These are phyloP conservation scores for Sarcophaga bullata DNA, from an alignment of 1,140 invertebrate species.

Conservation along the genomic window DNA sequence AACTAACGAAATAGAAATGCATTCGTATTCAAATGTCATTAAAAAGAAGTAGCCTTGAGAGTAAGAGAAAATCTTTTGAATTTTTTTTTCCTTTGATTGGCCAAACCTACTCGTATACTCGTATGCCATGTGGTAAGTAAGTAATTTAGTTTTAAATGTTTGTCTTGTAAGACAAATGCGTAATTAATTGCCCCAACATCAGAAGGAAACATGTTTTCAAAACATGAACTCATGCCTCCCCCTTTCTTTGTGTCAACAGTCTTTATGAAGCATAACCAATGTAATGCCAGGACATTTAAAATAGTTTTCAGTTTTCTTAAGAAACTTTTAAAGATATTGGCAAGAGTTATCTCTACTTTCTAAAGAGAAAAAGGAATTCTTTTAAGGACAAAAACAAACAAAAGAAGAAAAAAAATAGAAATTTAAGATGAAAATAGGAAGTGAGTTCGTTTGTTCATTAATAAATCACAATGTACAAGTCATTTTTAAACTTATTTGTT, in stretches of 20 bases:
- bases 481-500: too few species aligned
- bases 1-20: too few species aligned
- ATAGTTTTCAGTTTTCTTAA: slow-evolving; percentile 16
- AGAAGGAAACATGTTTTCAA: slow-evolving; percentile 61
- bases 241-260: neutral
- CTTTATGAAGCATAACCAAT: neutral
- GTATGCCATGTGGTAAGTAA: neutral
- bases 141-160: slow-evolving; percentile 49
- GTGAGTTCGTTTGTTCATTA: too few species aligned
- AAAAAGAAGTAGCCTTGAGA: too few species aligned
- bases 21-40: too few species aligned
- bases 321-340: slow-evolving; percentile 20
- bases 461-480: too few species aligned
- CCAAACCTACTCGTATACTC: too few species aligned
- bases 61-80: too few species aligned
- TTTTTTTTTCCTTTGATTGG: too few species aligned
- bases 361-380: neutral
- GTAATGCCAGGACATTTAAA: neutral
- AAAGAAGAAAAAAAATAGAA: neutral
- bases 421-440: too few species aligned
- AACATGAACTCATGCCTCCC: slow-evolving; percentile 52
- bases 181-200: slow-evolving; percentile 63
- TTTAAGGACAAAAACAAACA: neutral
- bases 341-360: neutral
- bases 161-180: slow-evolving; percentile 66